These are phyloP conservation scores for Platygyra sinensis DNA, from an alignment of 64 coral and sea anemone genomes.

Conservation along the genomic window DNA sequence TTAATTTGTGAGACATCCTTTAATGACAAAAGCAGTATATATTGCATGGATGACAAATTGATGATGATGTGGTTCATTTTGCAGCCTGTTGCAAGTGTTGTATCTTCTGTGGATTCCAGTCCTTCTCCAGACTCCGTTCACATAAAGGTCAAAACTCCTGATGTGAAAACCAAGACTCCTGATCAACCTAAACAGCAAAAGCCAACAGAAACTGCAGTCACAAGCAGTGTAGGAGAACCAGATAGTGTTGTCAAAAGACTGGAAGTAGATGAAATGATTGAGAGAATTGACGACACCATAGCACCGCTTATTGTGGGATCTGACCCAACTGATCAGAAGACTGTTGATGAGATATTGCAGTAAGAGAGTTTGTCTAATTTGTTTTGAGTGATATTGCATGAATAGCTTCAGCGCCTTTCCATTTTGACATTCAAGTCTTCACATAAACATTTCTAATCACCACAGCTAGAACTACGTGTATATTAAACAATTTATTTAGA, in stretches of 20 bases:
- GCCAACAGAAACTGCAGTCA: background rate
- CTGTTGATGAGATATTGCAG: conserved; percentile 22
- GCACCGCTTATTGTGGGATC: conserved; percentile 6
- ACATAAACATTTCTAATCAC: too few species aligned
- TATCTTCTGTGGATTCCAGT: conserved; percentile 21
- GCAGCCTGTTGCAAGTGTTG: conserved; percentile 36
- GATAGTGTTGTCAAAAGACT: background rate
- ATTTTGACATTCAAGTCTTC: too few species aligned
- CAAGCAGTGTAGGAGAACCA: conserved; percentile 5
- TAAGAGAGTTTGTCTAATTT: background rate
- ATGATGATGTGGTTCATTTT: background rate
- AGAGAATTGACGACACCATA: conserved; percentile 27
- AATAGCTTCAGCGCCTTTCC: too few species aligned
- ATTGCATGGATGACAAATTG: background rate
- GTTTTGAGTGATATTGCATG: too few species aligned
- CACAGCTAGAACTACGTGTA: too few species aligned
- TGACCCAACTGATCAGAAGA: conserved; percentile 44
- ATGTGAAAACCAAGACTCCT: conserved; percentile 45
- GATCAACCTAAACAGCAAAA: conserved; percentile 46
- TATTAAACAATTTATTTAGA: too few species aligned
- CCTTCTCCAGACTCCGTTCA: background rate
- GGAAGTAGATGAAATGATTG: conserved; percentile 36
- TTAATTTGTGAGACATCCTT: too few species aligned
- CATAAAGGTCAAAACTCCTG: conserved; percentile 31
- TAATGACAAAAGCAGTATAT: too few species aligned